Evolutionary conservation across 2,113 vertebrate species (phyloP).

Genomic region (Scopus umbretta): DNA sequence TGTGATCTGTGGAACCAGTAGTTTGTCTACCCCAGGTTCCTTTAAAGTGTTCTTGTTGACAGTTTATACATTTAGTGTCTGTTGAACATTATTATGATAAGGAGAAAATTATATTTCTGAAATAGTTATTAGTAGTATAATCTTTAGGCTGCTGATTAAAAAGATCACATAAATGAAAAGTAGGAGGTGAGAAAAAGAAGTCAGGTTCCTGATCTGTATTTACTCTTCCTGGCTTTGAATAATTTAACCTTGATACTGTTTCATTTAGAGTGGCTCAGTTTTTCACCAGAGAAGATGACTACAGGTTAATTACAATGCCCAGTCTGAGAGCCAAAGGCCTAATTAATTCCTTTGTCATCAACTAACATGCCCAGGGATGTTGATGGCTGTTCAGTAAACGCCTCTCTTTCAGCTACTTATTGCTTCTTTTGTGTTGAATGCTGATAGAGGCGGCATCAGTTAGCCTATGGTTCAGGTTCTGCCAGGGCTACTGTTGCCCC

Average conservation of each 20-base stretch:
- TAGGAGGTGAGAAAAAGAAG: not conserved
- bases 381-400: not conserved
- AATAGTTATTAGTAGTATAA: not conserved
- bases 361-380: not conserved
- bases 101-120: not conserved
- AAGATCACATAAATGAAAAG: not conserved
- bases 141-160: not conserved
- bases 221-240: not conserved
- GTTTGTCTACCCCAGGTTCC: not conserved
- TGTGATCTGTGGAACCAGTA: not conserved
- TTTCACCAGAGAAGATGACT: not conserved
- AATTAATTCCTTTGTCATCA: not conserved
- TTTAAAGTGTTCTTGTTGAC: not conserved
- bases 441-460: not conserved
- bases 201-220: not conserved
- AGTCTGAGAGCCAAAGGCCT: not conserved
- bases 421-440: not conserved
- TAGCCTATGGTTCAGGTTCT: not conserved
- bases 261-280: not conserved
- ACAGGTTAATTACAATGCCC: not conserved
- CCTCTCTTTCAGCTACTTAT: not conserved
- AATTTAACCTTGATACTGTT: not conserved
- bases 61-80: not conserved
- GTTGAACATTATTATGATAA: not conserved
- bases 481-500: not conserved